These are phyloP conservation scores for Thalassoma bifasciatum DNA, from an alignment of 2,113 vertebrate genomes.

Conservation along the genomic window DNA sequence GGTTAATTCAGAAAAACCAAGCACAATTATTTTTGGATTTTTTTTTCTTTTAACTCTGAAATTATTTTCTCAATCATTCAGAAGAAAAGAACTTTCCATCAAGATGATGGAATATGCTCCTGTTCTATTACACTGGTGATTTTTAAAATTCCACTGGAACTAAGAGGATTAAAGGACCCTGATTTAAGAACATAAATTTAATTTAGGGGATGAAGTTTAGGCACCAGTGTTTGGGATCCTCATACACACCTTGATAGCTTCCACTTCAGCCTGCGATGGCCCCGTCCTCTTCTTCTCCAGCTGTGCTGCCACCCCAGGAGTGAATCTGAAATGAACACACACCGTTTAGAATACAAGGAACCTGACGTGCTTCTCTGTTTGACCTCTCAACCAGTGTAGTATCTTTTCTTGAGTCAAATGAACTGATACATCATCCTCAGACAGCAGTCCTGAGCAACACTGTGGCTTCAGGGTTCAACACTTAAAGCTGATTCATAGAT, in stretches of 20 bases:
- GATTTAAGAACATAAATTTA: too few species aligned
- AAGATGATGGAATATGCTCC: too few species aligned
- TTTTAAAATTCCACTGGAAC: too few species aligned
- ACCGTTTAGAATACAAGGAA: slow-evolving; percentile 21
- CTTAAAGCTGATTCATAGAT: neutral
- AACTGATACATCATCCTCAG: slow-evolving; percentile 89
- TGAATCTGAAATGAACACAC: slow-evolving; percentile 85
- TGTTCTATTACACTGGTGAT: too few species aligned
- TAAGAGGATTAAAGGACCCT: too few species aligned
- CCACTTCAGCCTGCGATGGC: slow-evolving; percentile 92
- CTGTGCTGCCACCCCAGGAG: slow-evolving; percentile 90
- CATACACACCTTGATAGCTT: slow-evolving; percentile 91
- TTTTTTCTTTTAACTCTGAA: too few species aligned
- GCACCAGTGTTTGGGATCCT: neutral
- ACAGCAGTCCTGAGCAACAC: slow-evolving; percentile 90
- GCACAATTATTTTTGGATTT: too few species aligned
- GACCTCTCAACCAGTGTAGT: slow-evolving; percentile 89
- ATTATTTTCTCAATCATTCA: too few species aligned
- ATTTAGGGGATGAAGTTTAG: neutral
- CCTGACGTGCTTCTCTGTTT: slow-evolving; percentile 81
- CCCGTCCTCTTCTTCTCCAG: slow-evolving; percentile 92
- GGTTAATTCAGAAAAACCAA: too few species aligned
- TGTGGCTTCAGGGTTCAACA: slow-evolving; percentile 10
- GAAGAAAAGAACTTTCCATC: too few species aligned
- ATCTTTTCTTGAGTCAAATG: slow-evolving; percentile 95